Base-by-base conservation (phyloP, 2,797 vertebrate species). In the Petrocephalus schoutedeni region DNA sequence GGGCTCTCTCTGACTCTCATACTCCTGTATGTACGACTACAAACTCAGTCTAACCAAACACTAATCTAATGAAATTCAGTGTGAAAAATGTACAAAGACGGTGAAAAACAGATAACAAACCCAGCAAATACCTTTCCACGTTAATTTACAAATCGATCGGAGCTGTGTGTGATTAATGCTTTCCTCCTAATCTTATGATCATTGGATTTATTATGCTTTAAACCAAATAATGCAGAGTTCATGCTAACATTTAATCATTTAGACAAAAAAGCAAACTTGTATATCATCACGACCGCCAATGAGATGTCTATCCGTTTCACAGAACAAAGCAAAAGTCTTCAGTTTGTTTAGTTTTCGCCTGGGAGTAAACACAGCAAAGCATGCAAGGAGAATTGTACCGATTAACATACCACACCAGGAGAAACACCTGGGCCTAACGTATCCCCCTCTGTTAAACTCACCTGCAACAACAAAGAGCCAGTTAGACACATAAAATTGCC, bases 381-480 rank as follows among this genome's bases (percentile, higher is more conserved):
- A 3, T 16, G 16, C 23, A 58, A 28, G 23, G 7, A 86, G 23
- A 36, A 32, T 51, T 4, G 41, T 57, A 49, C 56, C 10, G 28
- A 67, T 54, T 67, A 88, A 85, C 61, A 86, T 85, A 85, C 87
- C 82, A 19, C 64, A 54, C 74, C 32, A 61, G 57, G 82, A 77
- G 57, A 57, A 9, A 57, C 41, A 59, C 0, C 58, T 80, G 84
- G 82, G 0, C 53, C 16, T 19, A 36, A 54, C 84, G 74, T n/a
- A 86, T n/a, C 45, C 10, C 61, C 82, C 67, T 61, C 32, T 21
- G 56, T 71, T 28, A 86, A 53, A 88, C 88, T 87, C 86, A 89
- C 86, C 86, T 89, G 53, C 58, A 87, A 89, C 58, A 28, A 80
- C 8, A 87, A 54, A 61, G 16, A 86, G 8, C 41, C 16, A n/a